These are phyloP conservation scores for Varanus komodoensis DNA, from an alignment of 2,113 vertebrate species.

Conservation along the genomic window DNA sequence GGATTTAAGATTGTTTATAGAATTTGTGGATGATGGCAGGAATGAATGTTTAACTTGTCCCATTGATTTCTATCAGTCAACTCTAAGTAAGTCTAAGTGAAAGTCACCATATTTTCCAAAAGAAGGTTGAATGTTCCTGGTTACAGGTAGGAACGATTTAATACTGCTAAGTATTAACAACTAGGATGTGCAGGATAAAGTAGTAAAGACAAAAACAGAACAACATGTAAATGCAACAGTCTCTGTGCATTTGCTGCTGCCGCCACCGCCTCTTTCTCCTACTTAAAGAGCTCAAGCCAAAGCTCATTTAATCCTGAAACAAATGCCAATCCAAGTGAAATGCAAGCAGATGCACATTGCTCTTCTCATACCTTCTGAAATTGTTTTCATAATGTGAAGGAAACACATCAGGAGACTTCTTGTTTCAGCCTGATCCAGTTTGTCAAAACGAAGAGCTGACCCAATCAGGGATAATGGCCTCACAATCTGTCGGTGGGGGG, in stretches of 20 bases:
- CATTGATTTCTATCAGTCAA: no score
- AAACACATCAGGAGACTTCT: conserved; percentile 96
- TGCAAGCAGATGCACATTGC: neutral
- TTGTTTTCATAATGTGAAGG: conserved; percentile 98
- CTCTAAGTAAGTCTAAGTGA: no score
- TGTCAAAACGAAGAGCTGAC: conserved; percentile 94
- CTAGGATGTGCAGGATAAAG: no score
- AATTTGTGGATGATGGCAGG: no score
- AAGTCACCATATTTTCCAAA: no score
- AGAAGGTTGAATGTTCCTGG: no score
- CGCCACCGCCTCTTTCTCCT: neutral
- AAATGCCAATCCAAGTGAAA: fast-evolving
- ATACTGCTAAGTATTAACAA: no score
- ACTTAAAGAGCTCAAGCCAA: conserved; percentile 19
- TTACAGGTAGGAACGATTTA: no score
- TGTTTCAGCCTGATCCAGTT: conserved; percentile 97
- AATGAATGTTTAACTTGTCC: no score
- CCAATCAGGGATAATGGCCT: conserved; percentile 96
- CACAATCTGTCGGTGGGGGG: conserved; percentile 81
- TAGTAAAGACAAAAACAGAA: neutral
- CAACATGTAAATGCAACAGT: neutral
- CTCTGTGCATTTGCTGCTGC: no score
- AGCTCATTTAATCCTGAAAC: neutral
- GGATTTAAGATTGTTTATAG: no score
- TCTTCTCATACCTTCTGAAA: conserved; percentile 88